Evolutionary conservation across 1,140 invertebrate genomes (phyloP), one percentile per base, ranked within the genome.

Genomic region (Neotoxoptera formosana): DNA sequence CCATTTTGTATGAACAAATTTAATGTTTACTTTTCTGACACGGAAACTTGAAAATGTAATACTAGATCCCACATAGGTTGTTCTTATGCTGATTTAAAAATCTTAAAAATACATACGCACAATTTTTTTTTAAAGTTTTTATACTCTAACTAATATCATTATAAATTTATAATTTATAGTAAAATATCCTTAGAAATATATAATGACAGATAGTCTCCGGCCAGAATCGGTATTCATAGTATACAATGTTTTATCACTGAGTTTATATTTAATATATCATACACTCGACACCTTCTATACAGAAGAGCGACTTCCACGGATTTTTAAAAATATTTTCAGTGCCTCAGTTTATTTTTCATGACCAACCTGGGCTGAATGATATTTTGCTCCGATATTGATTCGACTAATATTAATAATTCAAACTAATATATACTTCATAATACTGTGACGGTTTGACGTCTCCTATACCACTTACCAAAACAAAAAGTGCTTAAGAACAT

Each of bases 151-250:
- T 76, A 20, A 76, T 76, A 34, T 0, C 14, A 76, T n/a, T 76
- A n/a, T n/a, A 76, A 67, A 67, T 67, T 67, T n/a, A n/a, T 14
- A 67, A 76, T 6, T 17, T 76, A n/a, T 76, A n/a, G n/a, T 76
- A n/a, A 76, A 76, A 76, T 76, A 76, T 76, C n/a, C n/a, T 67
- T 23, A 76, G n/a, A n/a, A 76, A 48, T 51, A n/a, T 76, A 76
- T 3, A 30, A 14, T 20, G 30, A 67, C 30, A n/a, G n/a, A 76
- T n/a, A 1, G n/a, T n/a, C 60, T 76, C 14, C 4, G 0, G 6
- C n/a, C 4, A 34, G 4, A 76, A 76, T 17, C n/a, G n/a, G n/a
- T 76, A 17, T 3, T 17, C 3, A n/a, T 76, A 14, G 11, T 7
- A n/a, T n/a, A n/a, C 14, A 14, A 34, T n/a, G 6, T 17, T 76